A percentile compares a stretch with the other conserved stretches of the same genome.
phyloP scores from a whole-genome alignment of 1,140 invertebrate species.

The Wasmannia auropunctata region DNA sequence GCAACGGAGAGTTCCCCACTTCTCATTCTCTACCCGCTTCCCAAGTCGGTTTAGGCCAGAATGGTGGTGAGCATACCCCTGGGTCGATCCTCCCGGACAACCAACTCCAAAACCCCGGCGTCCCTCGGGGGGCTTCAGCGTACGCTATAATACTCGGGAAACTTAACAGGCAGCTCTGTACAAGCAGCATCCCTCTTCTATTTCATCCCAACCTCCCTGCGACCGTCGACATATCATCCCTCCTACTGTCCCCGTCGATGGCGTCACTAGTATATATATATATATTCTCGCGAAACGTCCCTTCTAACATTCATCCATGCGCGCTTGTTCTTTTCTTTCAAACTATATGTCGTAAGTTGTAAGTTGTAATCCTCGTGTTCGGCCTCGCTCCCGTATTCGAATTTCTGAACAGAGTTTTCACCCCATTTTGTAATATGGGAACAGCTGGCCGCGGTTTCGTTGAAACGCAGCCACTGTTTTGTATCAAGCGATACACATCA shows the following conservation, averaged over 20 bases:
- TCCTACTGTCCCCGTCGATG: background rate
- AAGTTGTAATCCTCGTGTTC: slow-evolving; percentile 44
- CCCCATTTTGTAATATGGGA: slow-evolving; percentile 18
- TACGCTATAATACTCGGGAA: slow-evolving; percentile 67
- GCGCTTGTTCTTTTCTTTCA: slow-evolving; percentile 1
- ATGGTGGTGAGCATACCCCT: slow-evolving; percentile 50
- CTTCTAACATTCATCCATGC: background rate
- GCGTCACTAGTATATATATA: background rate
- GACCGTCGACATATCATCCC: background rate
- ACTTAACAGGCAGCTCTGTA: slow-evolving; percentile 70
- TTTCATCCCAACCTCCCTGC: slow-evolving; percentile 7
- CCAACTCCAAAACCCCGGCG: slow-evolving; percentile 63
- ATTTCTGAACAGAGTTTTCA: slow-evolving; percentile 35
- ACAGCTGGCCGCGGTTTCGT: slow-evolving; percentile 35
- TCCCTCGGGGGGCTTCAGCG: slow-evolving; percentile 65
- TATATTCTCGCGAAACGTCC: background rate
- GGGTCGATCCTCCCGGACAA: slow-evolving; percentile 66
- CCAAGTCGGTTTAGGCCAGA: slow-evolving; percentile 60
- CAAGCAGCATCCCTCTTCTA: slow-evolving; percentile 47
- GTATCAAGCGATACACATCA: background rate
- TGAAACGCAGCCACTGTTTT: background rate
- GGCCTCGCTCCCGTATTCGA: slow-evolving; percentile 42
- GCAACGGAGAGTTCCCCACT: background rate
- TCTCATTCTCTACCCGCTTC: background rate
- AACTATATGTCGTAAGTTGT: slow-evolving; percentile 62